phyloP scores from a whole-genome alignment of 2,113 vertebrate genomes.

The Oenanthe melanoleuca region DNA sequence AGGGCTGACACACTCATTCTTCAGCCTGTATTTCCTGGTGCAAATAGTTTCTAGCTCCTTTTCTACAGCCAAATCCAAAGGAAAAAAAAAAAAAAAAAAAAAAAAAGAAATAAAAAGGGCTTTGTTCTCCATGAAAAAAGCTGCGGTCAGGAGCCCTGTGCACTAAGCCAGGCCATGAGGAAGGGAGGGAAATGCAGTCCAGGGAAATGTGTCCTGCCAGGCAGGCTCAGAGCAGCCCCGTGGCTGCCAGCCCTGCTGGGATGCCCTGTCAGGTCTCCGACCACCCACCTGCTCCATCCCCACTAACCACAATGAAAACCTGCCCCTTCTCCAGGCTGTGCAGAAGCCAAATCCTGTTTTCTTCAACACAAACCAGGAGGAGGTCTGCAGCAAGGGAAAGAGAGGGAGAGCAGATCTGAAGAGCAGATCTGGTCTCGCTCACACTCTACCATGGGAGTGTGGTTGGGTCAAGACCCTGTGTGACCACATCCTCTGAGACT shows the following conservation, averaged over 20 bases:
- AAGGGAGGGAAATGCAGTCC: background rate
- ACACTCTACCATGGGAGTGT: background rate
- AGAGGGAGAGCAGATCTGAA: background rate
- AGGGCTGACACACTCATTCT: constrained; percentile 13
- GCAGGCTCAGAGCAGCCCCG: background rate
- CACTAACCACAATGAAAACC: rapidly evolving
- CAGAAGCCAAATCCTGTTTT: background rate
- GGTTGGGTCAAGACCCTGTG: rapidly evolving
- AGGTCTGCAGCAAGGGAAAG: background rate
- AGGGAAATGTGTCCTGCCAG: background rate
- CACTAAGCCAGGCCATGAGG: background rate
- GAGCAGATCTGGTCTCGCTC: background rate
- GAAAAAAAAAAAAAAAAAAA: background rate
- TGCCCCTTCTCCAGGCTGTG: background rate
- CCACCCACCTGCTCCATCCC: background rate
- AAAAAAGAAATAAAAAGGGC: constrained; percentile 28
- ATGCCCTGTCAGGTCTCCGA: rapidly evolving
- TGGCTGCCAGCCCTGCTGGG: background rate
- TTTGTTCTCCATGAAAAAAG: constrained; percentile 46
- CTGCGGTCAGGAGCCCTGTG: background rate
- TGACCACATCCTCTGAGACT: background rate
- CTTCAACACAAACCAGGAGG: background rate
- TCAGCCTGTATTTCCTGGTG: constrained; percentile 47
- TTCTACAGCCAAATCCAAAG: constrained; percentile 26
- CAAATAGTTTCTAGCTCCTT: constrained; percentile 52